Base-by-base conservation (phyloP, 30 jellyfish, hydroid and myxozoan genomes). In the Aurelia sp. region DNA sequence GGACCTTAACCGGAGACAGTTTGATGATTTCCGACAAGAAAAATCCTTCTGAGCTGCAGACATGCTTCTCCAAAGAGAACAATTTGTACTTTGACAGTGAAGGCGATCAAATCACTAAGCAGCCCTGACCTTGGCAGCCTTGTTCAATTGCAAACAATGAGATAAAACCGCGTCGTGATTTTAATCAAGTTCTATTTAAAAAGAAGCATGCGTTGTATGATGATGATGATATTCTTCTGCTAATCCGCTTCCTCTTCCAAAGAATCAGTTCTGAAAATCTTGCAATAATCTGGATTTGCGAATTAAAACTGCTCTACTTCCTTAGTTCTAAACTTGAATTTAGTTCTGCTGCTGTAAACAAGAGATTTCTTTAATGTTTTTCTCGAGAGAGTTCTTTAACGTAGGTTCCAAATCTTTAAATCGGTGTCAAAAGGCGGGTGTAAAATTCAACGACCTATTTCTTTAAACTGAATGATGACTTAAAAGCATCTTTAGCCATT, bases 61-160 rank as follows among this genome's bases (percentile, higher is more conserved):
- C 69, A 59, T 59, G 69, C 33, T 0, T 59, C 33, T 59, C 33
- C 16, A 21, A n/a, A 18, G 33, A 21, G 58, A 73, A 73, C 85
- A 73, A 73, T 73, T 73, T 50, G 55, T 60, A 67, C 85, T 73
- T 47, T 73, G 38, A 73, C 71, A 60, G 47, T 38, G 35, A 19
- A 15, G 47, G 61, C 60, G 88, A 61, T 76, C 48, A 58, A 3
- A 7, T 61, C 51, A 13, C 31, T 58, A 57, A 61, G 76, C 88
- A 13, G 52, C 8, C 8, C 76, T 76, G 88, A 76, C 88, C 24
- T 40, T 57, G 76, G 88, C 88, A 76, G 88, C 31, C 67, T 50
- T 35, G 76, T 76, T 61, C 88, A 60, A 61, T 61, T 60, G 62
- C 52, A 15, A 19, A 61, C 88, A 76, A 76, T 55, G 76, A 67